Evolutionary conservation across 2,797 vertebrate species (phyloP).

Genomic region (Allobates femoralis): DNA sequence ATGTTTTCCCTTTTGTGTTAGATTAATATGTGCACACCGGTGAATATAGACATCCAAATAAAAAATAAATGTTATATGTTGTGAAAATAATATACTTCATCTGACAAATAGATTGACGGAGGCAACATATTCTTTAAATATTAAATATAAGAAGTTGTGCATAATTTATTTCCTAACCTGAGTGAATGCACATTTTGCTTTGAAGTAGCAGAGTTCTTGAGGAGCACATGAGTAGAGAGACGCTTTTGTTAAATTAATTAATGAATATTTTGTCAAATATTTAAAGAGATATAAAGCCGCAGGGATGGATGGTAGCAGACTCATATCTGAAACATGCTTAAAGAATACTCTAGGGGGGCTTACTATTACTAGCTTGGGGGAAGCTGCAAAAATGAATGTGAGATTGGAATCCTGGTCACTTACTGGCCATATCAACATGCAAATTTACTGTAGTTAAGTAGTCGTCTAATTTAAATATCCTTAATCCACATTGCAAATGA

Average conservation of each 20-base stretch:
- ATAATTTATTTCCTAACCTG: constrained; percentile 43
- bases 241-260: constrained; percentile 27
- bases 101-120: constrained; percentile 22
- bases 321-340: not conserved
- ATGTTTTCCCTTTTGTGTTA: not conserved
- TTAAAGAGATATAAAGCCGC: not conserved
- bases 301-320: not conserved
- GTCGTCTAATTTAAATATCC: not conserved
- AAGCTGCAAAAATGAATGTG: not conserved
- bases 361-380: not conserved
- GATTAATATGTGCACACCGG: not conserved
- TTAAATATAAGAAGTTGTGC: not conserved
- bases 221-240: not conserved
- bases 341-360: not conserved
- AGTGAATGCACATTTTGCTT: not conserved
- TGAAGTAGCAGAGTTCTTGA: constrained; percentile 7
- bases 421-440: not conserved
- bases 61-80: constrained; percentile 48
- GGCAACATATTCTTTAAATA: constrained; percentile 19
- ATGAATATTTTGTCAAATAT: constrained; percentile 3
- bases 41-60: not conserved
- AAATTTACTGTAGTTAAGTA: not conserved
- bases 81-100: constrained; percentile 8
- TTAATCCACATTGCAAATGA: not conserved
- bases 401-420: not conserved